phyloP scores from a whole-genome alignment of 2,113 vertebrate species.

The Carettochelys insculpta region DNA sequence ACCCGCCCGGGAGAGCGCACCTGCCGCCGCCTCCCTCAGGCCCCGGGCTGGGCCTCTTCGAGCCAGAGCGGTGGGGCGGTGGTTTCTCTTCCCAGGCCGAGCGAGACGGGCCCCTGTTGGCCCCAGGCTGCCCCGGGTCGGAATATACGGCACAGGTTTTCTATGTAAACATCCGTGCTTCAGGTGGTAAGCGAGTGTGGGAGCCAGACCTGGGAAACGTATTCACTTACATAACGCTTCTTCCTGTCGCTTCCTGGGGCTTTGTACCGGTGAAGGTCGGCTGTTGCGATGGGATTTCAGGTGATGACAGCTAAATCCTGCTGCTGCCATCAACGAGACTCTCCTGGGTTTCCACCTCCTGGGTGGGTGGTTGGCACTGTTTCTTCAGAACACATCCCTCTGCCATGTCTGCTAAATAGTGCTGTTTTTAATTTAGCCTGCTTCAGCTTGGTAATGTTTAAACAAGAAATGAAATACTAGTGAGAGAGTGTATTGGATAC shows the following conservation, averaged over 20 bases:
- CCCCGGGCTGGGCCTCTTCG: too few relatives aligned
- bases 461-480: neutral
- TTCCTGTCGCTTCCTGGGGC: neutral
- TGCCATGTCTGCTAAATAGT: neutral
- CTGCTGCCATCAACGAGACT: neutral
- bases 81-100: neutral
- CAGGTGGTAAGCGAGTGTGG: too few relatives aligned
- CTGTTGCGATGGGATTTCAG: neutral
- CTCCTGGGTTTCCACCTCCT: neutral
- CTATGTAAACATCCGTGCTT: too few relatives aligned
- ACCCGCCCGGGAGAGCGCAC: neutral
- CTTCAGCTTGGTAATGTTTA: neutral
- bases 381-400: neutral
- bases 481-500: too few relatives aligned
- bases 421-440: neutral
- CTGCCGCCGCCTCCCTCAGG: neutral
- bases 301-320: neutral
- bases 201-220: too few relatives aligned
- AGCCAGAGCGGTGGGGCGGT: too few relatives aligned
- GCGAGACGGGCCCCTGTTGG: neutral
- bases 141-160: neutral
- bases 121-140: neutral
- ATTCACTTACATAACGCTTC: neutral
- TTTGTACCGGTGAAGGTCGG: neutral
- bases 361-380: neutral